phyloP scores from a whole-genome alignment of 2,888 invertebrate species.

The Aporophyla nigra region DNA sequence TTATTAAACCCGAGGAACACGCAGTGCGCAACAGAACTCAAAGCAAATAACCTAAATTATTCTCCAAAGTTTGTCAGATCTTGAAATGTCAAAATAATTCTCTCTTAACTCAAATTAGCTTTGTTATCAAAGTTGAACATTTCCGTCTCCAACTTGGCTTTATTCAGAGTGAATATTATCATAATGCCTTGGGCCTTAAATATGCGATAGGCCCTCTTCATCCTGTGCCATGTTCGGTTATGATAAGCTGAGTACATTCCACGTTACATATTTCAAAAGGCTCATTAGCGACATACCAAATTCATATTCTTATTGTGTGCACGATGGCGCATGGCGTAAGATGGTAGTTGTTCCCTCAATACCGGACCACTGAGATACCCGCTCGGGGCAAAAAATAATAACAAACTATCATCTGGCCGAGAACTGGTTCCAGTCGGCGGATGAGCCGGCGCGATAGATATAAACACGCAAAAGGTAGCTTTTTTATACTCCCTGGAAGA shows the following conservation, averaged over 20 bases:
- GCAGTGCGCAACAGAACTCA: neutral
- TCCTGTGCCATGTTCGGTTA: conserved; percentile 10
- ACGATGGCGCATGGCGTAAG: conserved; percentile 68
- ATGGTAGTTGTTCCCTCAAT: conserved; percentile 69
- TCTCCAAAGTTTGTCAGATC: conserved; percentile 10
- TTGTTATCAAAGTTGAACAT: conserved; percentile 40
- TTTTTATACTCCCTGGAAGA: conserved; percentile 71
- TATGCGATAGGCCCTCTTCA: conserved; percentile 6
- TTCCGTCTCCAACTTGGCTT: conserved; percentile 10
- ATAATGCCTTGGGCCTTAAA: conserved; percentile 28
- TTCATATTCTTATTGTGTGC: conserved; percentile 59
- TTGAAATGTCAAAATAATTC: conserved; percentile 43
- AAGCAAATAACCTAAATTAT: conserved; percentile 36
- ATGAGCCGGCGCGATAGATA: conserved; percentile 80
- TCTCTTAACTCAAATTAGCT: conserved; percentile 30
- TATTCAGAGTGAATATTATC: conserved; percentile 26
- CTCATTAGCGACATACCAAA: conserved; percentile 45
- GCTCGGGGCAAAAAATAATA: conserved; percentile 84
- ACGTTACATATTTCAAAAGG: conserved; percentile 30
- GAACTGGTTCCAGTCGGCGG: conserved; percentile 84
- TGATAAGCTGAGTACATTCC: conserved; percentile 33
- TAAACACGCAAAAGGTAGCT: conserved; percentile 79
- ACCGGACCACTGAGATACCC: conserved; percentile 72
- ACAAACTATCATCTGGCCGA: conserved; percentile 86
- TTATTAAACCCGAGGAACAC: conserved; percentile 9